Conservation (phyloP, 2,888 invertebrate species). For the Rhopalosiphum nymphaeae region DNA sequence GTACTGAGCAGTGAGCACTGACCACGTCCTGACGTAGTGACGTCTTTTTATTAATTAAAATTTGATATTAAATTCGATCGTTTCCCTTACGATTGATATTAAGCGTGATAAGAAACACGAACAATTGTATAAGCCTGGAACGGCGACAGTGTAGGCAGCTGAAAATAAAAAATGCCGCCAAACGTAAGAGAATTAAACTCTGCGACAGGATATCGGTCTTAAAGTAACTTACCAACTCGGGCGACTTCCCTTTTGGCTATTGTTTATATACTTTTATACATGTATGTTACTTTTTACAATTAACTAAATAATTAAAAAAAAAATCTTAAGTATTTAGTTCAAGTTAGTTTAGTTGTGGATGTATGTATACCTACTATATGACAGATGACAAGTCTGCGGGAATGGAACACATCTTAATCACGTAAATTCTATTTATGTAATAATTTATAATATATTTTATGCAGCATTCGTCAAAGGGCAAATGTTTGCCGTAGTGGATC, state of each 20-base stretch:
- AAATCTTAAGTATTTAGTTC: not conserved
- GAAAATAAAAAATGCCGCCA: not conserved
- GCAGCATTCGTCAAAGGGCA: not conserved
- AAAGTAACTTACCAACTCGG: not conserved
- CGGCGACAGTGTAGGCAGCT: not conserved
- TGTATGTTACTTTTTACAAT: not conserved
- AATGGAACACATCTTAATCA: not conserved
- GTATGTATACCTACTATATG: not conserved
- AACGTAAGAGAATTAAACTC: not conserved
- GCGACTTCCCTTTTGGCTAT: too few species aligned
- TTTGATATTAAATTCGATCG: not conserved
- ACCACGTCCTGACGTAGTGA: not conserved
- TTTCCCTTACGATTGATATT: not conserved
- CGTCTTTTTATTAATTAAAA: not conserved
- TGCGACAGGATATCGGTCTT: not conserved
- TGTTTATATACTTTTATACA: not conserved
- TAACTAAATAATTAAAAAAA: not conserved
- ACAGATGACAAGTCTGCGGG: not conserved
- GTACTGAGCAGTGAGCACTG: not conserved
- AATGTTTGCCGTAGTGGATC: not conserved
- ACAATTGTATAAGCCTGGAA: not conserved
- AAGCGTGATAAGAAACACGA: not conserved
- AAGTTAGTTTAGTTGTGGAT: not conserved
- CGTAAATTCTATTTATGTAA: not conserved
- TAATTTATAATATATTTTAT: not conserved